phyloP scores from a whole-genome alignment of 2,888 invertebrate species.

The Acleris laterana region DNA sequence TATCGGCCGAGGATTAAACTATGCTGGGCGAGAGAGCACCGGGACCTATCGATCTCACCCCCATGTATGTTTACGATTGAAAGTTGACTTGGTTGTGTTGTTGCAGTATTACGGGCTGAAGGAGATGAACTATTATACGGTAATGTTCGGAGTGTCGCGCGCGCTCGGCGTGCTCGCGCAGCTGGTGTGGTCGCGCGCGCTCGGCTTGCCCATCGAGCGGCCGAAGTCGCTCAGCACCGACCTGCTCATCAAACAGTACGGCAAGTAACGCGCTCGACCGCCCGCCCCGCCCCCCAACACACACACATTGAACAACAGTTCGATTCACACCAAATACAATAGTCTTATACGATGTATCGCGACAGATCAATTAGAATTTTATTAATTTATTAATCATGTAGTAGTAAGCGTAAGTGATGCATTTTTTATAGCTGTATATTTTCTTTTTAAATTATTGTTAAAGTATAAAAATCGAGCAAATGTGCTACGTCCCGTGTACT shows the following conservation, averaged over 20 bases:
- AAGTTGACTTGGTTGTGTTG: background rate
- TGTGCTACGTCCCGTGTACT: conserved; percentile 55
- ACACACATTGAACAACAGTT: conserved; percentile 45
- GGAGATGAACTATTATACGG: conserved; percentile 97
- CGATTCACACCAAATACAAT: conserved; percentile 57
- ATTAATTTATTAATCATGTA: conserved; percentile 40
- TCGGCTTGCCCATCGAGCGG: conserved; percentile 93
- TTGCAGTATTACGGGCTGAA: conserved; percentile 93
- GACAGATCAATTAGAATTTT: conserved; percentile 27
- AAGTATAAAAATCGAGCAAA: conserved; percentile 45
- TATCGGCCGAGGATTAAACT: too few species aligned
- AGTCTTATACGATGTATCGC: conserved; percentile 42
- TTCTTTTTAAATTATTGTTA: conserved; percentile 44
- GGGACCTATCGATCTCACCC: too few species aligned
- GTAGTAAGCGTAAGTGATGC: conserved; percentile 56
- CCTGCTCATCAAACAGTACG: conserved; percentile 74
- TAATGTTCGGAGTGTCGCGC: conserved; percentile 95
- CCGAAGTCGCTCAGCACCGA: conserved; percentile 93
- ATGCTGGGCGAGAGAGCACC: too few species aligned
- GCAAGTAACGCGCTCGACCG: conserved; percentile 63
- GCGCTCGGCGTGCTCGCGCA: conserved; percentile 94
- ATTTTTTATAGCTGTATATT: conserved; percentile 52
- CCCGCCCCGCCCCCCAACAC: background rate
- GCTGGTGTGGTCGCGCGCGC: conserved; percentile 93
- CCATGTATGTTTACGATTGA: too few species aligned